These are phyloP conservation scores for Akabosia matsudoensis DNA, from an alignment of 1,140 invertebrate species.

Conservation along the genomic window DNA sequence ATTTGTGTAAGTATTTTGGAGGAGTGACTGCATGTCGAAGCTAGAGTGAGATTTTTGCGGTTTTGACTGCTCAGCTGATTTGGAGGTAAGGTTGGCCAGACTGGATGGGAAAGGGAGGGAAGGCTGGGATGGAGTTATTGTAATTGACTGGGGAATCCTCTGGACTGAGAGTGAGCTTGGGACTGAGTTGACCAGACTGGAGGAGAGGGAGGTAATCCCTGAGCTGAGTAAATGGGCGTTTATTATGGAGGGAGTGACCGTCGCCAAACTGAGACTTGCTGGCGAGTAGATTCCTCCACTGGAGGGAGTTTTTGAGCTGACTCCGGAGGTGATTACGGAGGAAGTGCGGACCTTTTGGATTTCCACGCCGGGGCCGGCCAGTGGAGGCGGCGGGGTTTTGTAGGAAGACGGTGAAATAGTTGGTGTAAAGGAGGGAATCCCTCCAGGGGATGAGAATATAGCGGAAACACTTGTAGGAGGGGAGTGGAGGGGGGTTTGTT, in stretches of 20 bases:
- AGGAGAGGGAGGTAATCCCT: background rate
- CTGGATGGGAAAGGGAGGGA: conserved; percentile 20
- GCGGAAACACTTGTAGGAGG: background rate
- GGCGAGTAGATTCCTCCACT: background rate
- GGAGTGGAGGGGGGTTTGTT: background rate
- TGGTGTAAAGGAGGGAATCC: background rate
- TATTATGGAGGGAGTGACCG: background rate
- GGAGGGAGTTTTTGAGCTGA: background rate
- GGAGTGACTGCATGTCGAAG: conserved; percentile 29
- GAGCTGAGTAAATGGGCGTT: background rate
- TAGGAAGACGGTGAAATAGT: background rate
- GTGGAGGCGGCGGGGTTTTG: conserved; percentile 4
- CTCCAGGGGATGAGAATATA: background rate
- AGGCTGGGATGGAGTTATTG: no score
- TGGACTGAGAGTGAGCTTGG: background rate
- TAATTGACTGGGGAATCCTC: conserved; percentile 31
- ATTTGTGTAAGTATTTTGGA: background rate
- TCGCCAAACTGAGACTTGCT: background rate
- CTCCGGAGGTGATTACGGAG: background rate
- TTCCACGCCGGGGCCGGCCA: background rate
- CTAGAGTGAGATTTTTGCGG: conserved; percentile 24
- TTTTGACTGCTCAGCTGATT: background rate
- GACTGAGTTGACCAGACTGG: background rate
- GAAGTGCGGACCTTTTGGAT: background rate
- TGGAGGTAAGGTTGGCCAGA: no score